Evolutionary conservation across 2,113 vertebrate genomes (phyloP).

Genomic region (Actinemys pallida): DNA sequence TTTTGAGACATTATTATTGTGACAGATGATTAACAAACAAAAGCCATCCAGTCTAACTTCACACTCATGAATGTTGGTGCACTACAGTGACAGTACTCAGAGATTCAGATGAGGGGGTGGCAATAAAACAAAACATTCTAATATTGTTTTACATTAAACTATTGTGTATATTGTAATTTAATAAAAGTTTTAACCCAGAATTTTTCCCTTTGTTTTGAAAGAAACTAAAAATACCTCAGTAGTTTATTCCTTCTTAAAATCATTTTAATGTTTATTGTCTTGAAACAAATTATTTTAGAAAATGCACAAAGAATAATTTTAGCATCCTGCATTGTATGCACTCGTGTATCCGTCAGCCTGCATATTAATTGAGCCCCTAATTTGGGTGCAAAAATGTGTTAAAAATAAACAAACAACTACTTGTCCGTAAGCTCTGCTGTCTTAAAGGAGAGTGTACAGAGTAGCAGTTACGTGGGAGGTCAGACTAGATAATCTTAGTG

Average conservation of each 20-base stretch:
- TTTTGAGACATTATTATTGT: neutral
- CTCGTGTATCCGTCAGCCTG: neutral
- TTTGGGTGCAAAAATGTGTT: neutral
- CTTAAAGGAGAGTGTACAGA: slow-evolving; percentile 39
- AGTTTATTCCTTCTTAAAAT: neutral
- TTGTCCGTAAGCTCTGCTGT: slow-evolving; percentile 20
- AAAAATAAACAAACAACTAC: slow-evolving; percentile 42
- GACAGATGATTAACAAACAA: neutral
- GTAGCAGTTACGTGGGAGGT: slow-evolving; percentile 48
- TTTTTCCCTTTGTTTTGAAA: neutral
- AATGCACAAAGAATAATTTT: neutral
- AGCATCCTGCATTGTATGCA: slow-evolving; percentile 9
- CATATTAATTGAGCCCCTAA: neutral
- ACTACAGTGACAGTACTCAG: neutral
- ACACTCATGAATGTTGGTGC: neutral
- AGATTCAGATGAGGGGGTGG: accelerated
- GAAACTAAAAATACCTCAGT: neutral
- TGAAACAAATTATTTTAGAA: neutral
- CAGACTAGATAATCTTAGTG: slow-evolving; percentile 17
- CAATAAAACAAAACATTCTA: neutral
- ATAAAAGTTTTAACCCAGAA: neutral
- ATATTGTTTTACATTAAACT: neutral
- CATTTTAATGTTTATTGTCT: neutral
- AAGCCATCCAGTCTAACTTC: accelerated
- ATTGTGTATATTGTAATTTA: neutral